These are phyloP conservation scores for Clarias platycephalus DNA, from an alignment of 2,797 vertebrate species.

Conservation along the genomic window DNA sequence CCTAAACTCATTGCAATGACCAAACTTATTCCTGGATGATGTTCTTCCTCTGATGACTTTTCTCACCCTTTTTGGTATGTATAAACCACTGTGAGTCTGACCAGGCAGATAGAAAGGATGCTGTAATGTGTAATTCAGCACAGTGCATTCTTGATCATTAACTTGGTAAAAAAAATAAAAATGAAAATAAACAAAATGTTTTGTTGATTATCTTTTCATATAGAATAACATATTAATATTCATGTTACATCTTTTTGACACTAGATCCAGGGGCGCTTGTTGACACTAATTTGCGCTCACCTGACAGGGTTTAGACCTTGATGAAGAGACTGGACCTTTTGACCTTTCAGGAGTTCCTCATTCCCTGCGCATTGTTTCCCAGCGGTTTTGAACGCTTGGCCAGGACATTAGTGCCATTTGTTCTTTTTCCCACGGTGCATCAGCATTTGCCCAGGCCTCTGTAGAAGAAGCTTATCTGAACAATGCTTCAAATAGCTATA, in stretches of 20 bases:
- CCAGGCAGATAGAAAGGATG: not conserved
- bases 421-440: constrained; percentile 81
- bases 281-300: constrained; percentile 1
- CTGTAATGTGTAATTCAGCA: not conserved
- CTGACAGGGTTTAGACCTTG: constrained; percentile 23
- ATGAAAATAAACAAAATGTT: not conserved
- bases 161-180: not conserved
- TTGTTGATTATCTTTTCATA: not conserved
- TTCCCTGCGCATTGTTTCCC: constrained; percentile 50
- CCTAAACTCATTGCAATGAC: not conserved
- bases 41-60: not conserved
- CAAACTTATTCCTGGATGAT: not conserved
- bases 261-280: not conserved
- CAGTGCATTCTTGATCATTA: not conserved
- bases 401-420: constrained; percentile 69
- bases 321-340: constrained; percentile 32
- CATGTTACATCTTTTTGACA: not conserved
- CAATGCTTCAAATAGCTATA: constrained; percentile 78
- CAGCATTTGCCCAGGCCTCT: constrained; percentile 62
- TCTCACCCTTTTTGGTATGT: not conserved
- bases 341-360: constrained; percentile 35
- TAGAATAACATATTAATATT: not conserved
- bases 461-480: constrained; percentile 74
- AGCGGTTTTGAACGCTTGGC: constrained; percentile 52
- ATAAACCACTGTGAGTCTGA: not conserved